Evolutionary conservation across 2,797 vertebrate genomes (phyloP), one percentile per base, ranked within the genome.

Genomic region (Sebastes cheni): DNA sequence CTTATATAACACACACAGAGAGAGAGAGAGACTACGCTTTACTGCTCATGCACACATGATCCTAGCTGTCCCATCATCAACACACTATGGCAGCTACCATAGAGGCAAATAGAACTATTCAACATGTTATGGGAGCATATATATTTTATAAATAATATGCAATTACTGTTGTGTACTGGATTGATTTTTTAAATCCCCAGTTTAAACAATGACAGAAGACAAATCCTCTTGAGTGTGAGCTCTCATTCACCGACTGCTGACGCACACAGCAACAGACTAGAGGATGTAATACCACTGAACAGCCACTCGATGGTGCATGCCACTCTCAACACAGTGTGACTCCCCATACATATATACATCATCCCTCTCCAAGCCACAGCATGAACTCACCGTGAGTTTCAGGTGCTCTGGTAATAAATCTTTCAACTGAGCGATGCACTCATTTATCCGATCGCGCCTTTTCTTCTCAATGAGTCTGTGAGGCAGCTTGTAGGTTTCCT

Each of bases 391-490:
- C 80, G 98, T 99, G 89, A 99, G 98, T 96, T 99, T 99, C 88
- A 99, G 97, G 92, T 99, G 98, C 88, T 99, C 98, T 13, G 98
- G 98, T 81, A 99, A 95, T 88, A 99, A 95, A 93, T 99, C 98
- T 93, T 99, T 99, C 78, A 99, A 81, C 94, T 99, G 98, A 56
- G 98, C 96, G 86, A 99, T 99, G 96, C 98, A 99, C 92, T 99
- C 98, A 84, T 99, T 99, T 89, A 99, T 99, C 90, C 98, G 92
- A 92, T 99, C 98, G n/a, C 98, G 97, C 77, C 98, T 95, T 93
- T 99, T 99, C 95, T 99, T 99, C 94, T 99, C 98, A 59, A 99
- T 99, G 29, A 99, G 96, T 77, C 98, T 92, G 94, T 99, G 98
- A 11, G 98, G 98, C 91, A 99, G 90, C 90, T 99, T 99, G 95